These are phyloP conservation scores for Apotomis capreana DNA, from an alignment of 2,888 invertebrate genomes.

Conservation along the genomic window DNA sequence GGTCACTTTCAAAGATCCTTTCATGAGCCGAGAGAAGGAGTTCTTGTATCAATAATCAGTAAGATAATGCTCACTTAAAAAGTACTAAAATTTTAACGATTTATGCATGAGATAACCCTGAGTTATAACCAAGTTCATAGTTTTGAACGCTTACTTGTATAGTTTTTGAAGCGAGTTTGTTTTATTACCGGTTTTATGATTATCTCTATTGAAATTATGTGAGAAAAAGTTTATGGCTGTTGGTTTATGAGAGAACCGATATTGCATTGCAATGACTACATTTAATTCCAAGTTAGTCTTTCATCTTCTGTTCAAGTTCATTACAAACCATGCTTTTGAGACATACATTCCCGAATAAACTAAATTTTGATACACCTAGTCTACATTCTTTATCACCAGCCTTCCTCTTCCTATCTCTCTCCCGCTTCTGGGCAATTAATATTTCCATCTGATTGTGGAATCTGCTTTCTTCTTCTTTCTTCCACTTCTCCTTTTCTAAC, in stretches of 20 bases:
- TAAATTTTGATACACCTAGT: no score
- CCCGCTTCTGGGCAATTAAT: no score
- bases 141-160: constrained; percentile 44
- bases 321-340: no score
- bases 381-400: no score
- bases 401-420: no score
- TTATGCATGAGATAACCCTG: constrained; percentile 67
- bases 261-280: neutral
- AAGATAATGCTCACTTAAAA: constrained; percentile 75
- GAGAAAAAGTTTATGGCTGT: constrained; percentile 23
- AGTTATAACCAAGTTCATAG: constrained; percentile 50
- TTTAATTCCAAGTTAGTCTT: neutral
- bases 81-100: constrained; percentile 73
- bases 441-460: no score
- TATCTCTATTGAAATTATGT: constrained; percentile 33
- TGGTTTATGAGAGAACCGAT: constrained; percentile 9
- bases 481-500: no score
- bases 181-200: constrained; percentile 31
- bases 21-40: constrained; percentile 50
- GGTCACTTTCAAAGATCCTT: constrained; percentile 63
- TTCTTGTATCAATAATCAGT: constrained; percentile 69
- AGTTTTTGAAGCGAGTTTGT: constrained; percentile 30
- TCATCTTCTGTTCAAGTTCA: neutral
- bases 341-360: no score
- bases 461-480: no score